Percentiles rank a stretch among this genome's conserved stretches.
phyloP scores from a whole-genome alignment of 2,113 vertebrate genomes.

The Lonchura striata region DNA sequence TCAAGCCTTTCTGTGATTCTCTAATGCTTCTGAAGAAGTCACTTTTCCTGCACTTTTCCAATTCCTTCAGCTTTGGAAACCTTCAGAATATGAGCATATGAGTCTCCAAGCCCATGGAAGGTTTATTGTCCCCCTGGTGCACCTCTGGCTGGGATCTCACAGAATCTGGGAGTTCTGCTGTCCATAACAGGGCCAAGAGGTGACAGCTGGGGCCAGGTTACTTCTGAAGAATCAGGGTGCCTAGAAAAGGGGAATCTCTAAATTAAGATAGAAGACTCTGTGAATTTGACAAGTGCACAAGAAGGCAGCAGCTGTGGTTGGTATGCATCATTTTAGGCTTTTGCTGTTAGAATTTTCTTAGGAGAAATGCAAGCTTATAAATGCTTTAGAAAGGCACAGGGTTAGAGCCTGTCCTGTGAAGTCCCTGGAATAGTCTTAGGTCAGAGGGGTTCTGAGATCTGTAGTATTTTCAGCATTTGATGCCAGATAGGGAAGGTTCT shows the following conservation, averaged over 20 bases:
- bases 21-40: background rate
- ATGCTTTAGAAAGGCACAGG: background rate
- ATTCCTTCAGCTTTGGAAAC: background rate
- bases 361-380: background rate
- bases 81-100: background rate
- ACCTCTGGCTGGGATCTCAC: background rate
- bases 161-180: background rate
- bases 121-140: background rate
- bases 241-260: background rate
- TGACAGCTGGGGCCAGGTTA: rapidly evolving
- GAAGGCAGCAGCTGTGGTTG: background rate
- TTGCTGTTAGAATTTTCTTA: background rate
- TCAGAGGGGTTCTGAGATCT: background rate
- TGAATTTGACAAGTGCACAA: background rate
- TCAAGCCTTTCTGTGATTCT: background rate
- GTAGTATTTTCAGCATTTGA: background rate
- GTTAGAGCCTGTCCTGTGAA: background rate
- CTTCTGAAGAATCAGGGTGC: background rate
- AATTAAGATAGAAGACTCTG: background rate
- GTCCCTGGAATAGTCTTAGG: background rate
- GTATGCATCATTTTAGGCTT: background rate
- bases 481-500: background rate
- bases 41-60: background rate
- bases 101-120: background rate
- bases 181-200: rapidly evolving